phyloP scores from a whole-genome alignment of 2,113 vertebrate genomes.

The Alethe castanea region DNA sequence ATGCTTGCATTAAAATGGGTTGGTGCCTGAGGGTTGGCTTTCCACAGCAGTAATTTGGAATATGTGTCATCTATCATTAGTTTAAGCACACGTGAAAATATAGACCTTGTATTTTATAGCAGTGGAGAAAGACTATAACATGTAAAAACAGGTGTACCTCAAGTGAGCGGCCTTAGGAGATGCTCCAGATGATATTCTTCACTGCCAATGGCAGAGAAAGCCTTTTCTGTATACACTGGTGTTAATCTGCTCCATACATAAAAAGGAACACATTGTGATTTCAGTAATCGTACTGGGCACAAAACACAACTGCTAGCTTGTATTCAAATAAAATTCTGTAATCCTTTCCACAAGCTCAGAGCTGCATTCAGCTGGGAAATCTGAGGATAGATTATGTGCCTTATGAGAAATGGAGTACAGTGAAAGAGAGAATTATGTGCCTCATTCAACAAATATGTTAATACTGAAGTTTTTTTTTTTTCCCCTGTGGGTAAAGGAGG shows the following conservation, averaged over 20 bases:
- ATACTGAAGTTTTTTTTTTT: background rate
- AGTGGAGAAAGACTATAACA: background rate
- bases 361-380: slow-evolving; percentile 44
- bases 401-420: slow-evolving; percentile 17
- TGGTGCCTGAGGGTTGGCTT: slow-evolving; percentile 4
- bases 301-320: background rate
- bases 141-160: background rate
- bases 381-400: slow-evolving; percentile 12
- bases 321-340: slow-evolving; percentile 58
- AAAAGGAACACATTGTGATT: background rate
- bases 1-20: background rate
- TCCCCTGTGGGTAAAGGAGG: background rate
- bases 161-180: background rate
- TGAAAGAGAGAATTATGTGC: slow-evolving; percentile 23
- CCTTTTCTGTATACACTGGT: background rate
- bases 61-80: slow-evolving; percentile 1
- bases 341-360: slow-evolving; percentile 49
- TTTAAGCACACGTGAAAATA: background rate
- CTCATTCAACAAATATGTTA: slow-evolving; percentile 40
- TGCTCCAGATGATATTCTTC: background rate
- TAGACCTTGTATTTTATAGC: background rate
- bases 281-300: background rate
- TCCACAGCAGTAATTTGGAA: slow-evolving; percentile 11
- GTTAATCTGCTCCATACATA: background rate
- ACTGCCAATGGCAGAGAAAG: background rate